Base-by-base conservation (phyloP, 1,140 invertebrate genomes). In the Brevipalpus yothersi region DNA sequence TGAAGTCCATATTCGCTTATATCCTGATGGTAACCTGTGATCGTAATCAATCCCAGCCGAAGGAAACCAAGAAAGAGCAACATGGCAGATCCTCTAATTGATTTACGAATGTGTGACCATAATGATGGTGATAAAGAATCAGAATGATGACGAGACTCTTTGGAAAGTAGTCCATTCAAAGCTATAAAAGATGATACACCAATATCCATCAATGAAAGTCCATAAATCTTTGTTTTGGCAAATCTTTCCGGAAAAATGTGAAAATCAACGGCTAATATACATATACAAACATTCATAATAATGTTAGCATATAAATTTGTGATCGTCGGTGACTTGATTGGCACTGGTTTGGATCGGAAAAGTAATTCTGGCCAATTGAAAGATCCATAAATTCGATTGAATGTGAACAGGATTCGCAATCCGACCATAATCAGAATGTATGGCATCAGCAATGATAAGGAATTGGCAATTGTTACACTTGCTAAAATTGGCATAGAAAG, bases 211-310 rank as follows among this genome's bases (percentile, higher is more conserved):
- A 57, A 69, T 67, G 87, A 82, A 65, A 81, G 86, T 1, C 93
- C 92, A 75, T 77, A 90, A 0, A 69, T 77, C 68, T 86, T 81
- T 11, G 86, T 89, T 73, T 97, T 96, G 0, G 81, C 82, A 70
- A 86, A 83, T 60, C 78, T 73, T 47, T 81, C 71, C 1, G 91
- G 89, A 72, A 90, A 95, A 41, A 83, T 72, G 21, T 72, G 72
- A 72, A 95, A 96, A 74, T 97, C 92, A 0, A 96, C 88, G 17
- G 86, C 90, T 41, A 96, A 71, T 65, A 97, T 95, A 63, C 80
- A 83, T 62, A 89, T 75, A 51, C 56, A 41, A 5, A 62, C 62
- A 23, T 23, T 41, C 13, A 62, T 12, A 40, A 63, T 47, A 17
- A 63, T 41, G 19, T 55, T 47, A 23, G 60, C 45, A 15, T 56